Conservation (phyloP, 2,797 vertebrate genomes). For the Malurus splendens region DNA sequence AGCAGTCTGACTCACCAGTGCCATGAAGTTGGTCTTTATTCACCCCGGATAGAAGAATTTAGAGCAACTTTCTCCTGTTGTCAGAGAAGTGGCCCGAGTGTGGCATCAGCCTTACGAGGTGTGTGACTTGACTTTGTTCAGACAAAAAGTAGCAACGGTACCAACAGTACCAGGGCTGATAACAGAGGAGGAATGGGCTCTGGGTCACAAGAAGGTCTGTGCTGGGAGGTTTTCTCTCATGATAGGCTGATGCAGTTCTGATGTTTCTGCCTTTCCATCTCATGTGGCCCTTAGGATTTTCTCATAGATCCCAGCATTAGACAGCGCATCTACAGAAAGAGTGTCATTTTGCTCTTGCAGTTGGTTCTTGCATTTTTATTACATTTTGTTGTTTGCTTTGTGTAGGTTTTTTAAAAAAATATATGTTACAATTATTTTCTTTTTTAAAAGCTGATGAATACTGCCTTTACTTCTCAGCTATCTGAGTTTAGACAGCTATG, state of each 20-base stretch:
- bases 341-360: neutral
- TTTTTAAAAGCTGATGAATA: neutral
- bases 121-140: neutral
- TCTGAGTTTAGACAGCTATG: neutral
- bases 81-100: neutral
- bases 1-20: neutral
- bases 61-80: neutral
- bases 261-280: neutral
- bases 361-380: neutral
- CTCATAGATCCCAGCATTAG: neutral
- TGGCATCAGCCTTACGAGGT: neutral
- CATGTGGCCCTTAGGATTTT: neutral
- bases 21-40: neutral
- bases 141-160: neutral
- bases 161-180: neutral
- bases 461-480: neutral
- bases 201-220: neutral
- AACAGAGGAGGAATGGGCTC: neutral
- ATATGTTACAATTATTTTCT: fast-evolving
- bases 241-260: neutral
- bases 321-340: neutral
- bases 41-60: neutral
- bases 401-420: too few species aligned
- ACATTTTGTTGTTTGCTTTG: neutral
- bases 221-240: neutral